Conservation (phyloP, 2,888 invertebrate genomes). For the Tiphia femorata region DNA sequence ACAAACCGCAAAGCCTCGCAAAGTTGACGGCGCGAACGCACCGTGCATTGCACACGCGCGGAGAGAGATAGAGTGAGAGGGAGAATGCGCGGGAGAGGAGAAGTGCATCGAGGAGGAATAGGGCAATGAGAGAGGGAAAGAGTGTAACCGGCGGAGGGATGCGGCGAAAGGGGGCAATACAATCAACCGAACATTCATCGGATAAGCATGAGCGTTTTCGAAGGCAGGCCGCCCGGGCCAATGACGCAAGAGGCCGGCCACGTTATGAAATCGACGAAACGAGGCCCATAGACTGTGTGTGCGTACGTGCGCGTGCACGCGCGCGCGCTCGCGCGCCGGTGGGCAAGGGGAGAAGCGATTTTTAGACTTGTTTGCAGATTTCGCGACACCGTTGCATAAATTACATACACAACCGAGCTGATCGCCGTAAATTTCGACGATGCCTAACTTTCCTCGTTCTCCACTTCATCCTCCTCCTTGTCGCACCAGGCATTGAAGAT, state of each 20-base stretch:
- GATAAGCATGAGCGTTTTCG: slow-evolving; percentile 45
- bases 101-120: too few species aligned
- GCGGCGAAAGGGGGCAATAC: slow-evolving; percentile 29
- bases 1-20: too few species aligned
- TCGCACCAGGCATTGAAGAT: neutral
- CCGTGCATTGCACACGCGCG: too few species aligned
- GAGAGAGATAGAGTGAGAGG: too few species aligned
- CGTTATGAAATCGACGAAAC: slow-evolving; percentile 3
- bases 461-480: slow-evolving; percentile 7
- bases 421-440: slow-evolving; percentile 44
- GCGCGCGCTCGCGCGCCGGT: too few species aligned
- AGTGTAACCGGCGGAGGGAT: too few species aligned
- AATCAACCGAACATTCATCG: slow-evolving; percentile 50
- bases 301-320: too few species aligned
- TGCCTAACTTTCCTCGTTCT: slow-evolving; percentile 27
- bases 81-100: too few species aligned
- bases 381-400: slow-evolving; percentile 51
- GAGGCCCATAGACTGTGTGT: neutral
- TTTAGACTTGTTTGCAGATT: slow-evolving; percentile 53
- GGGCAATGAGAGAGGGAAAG: too few species aligned
- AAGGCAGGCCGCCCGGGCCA: neutral
- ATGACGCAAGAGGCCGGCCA: neutral
- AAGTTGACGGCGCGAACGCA: too few species aligned
- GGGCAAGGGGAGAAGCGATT: slow-evolving; percentile 37
- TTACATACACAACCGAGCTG: slow-evolving; percentile 36